phyloP scores from a whole-genome alignment of 2,888 invertebrate species.

The Tiphia femorata region DNA sequence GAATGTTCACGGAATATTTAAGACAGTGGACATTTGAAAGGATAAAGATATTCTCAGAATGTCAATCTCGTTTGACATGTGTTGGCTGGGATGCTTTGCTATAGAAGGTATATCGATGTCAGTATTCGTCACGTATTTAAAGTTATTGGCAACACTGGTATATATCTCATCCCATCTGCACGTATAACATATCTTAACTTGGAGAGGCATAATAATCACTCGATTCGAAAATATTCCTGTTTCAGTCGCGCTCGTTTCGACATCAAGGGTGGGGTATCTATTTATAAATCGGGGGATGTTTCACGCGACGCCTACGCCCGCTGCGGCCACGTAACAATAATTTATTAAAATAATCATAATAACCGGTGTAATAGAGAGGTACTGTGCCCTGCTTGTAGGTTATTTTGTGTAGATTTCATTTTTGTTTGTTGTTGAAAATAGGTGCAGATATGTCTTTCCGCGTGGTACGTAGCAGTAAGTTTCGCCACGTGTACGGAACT shows the following conservation, averaged over 20 bases:
- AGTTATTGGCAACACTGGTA: constrained; percentile 29
- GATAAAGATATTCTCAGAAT: too few species aligned
- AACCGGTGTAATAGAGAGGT: constrained; percentile 25
- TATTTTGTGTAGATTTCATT: constrained; percentile 19
- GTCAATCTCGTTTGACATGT: too few species aligned
- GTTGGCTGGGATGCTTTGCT: too few species aligned
- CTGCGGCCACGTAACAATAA: constrained; percentile 61
- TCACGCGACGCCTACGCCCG: constrained; percentile 64
- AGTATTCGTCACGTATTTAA: constrained; percentile 14
- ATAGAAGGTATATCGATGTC: neutral
- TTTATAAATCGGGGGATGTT: constrained; percentile 66
- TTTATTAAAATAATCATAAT: constrained; percentile 54
- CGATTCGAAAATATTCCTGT: constrained; percentile 64
- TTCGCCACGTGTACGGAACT: constrained; percentile 95
- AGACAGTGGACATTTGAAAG: too few species aligned
- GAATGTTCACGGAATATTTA: too few species aligned
- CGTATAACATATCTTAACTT: constrained; percentile 7
- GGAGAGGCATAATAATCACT: constrained; percentile 40
- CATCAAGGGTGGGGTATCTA: constrained; percentile 58
- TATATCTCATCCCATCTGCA: constrained; percentile 3
- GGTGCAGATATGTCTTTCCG: constrained; percentile 87
- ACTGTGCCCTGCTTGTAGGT: constrained; percentile 20
- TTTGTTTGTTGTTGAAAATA: constrained; percentile 20
- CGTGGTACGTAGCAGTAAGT: constrained; percentile 97
- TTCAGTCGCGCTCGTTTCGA: constrained; percentile 47